phyloP scores from a whole-genome alignment of 92 coral and sea anemone genomes.

The Virgularia gustaviana region DNA sequence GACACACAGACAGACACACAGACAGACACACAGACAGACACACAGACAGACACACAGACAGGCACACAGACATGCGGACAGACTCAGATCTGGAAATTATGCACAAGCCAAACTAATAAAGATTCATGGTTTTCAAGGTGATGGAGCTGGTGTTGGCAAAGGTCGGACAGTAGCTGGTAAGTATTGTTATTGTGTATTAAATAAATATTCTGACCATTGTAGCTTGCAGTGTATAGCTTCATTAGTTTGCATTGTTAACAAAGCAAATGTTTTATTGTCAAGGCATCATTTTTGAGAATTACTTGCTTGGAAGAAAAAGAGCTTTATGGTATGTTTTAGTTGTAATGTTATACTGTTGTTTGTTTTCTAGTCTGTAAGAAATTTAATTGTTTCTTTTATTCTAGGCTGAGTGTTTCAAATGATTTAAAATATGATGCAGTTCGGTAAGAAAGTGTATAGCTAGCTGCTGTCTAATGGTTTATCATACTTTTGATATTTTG shows the following conservation, averaged over 20 bases:
- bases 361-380: neutral
- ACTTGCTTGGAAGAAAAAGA: constrained; percentile 81
- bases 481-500: neutral
- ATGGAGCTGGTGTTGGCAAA: constrained; percentile 99
- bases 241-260: neutral
- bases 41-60: too few species aligned
- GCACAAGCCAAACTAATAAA: too few species aligned
- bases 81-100: too few species aligned
- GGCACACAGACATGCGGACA: too few species aligned
- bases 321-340: constrained; percentile 72
- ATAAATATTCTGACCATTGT: too few species aligned
- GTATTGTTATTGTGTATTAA: neutral
- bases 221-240: neutral
- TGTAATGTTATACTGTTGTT: neutral
- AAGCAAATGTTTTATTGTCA: neutral
- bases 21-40: too few species aligned
- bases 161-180: constrained; percentile 97
- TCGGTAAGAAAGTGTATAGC: constrained; percentile 43
- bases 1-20: too few species aligned
- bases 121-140: constrained; percentile 83
- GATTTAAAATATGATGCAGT: constrained; percentile 88
- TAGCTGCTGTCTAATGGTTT: neutral
- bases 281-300: constrained; percentile 93
- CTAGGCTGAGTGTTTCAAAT: constrained; percentile 95
- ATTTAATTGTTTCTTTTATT: neutral